Percentiles rank a stretch among this genome's conserved stretches.
These are phyloP conservation scores for Megalurothrips usitatus DNA, from an alignment of 2,888 invertebrate species.

Conservation along the genomic window DNA sequence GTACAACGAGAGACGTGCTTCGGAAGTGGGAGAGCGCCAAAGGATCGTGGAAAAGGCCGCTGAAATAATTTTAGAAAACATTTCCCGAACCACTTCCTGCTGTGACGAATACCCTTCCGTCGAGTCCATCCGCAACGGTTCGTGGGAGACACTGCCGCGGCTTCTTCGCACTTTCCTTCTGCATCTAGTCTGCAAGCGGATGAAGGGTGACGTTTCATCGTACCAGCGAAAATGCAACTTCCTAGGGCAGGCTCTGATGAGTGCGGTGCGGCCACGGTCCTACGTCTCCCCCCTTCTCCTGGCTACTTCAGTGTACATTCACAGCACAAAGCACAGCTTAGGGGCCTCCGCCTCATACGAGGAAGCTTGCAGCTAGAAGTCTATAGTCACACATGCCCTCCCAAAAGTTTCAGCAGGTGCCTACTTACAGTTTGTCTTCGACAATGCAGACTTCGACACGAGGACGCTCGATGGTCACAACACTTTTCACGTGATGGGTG, in stretches of 20 bases:
- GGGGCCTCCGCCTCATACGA: slow-evolving; percentile 32
- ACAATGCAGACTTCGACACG: slow-evolving; percentile 38
- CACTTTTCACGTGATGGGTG: slow-evolving; percentile 39
- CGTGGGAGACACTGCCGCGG: too few species aligned
- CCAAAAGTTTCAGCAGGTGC: slow-evolving; percentile 8
- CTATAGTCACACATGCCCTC: slow-evolving; percentile 26
- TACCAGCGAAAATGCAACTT: neutral
- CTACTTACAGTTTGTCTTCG: slow-evolving; percentile 37
- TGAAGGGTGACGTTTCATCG: neutral
- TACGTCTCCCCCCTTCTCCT: slow-evolving; percentile 33
- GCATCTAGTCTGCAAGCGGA: neutral
- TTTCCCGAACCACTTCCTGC: too few species aligned
- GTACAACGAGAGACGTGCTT: too few species aligned
- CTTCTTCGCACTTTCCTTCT: neutral
- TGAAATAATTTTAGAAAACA: too few species aligned
- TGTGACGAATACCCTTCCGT: too few species aligned
- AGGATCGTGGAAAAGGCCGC: neutral
- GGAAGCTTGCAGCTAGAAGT: slow-evolving; percentile 31
- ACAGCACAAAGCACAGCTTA: slow-evolving; percentile 33
- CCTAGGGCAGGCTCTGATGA: neutral
- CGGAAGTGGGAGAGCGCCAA: neutral
- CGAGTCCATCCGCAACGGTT: too few species aligned
- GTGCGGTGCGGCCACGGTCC: slow-evolving; percentile 33
- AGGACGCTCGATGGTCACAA: slow-evolving; percentile 37
- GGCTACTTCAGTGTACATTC: slow-evolving; percentile 31